Base-by-base conservation (phyloP, 2,888 invertebrate genomes). In the Tupiocoris notatus region DNA sequence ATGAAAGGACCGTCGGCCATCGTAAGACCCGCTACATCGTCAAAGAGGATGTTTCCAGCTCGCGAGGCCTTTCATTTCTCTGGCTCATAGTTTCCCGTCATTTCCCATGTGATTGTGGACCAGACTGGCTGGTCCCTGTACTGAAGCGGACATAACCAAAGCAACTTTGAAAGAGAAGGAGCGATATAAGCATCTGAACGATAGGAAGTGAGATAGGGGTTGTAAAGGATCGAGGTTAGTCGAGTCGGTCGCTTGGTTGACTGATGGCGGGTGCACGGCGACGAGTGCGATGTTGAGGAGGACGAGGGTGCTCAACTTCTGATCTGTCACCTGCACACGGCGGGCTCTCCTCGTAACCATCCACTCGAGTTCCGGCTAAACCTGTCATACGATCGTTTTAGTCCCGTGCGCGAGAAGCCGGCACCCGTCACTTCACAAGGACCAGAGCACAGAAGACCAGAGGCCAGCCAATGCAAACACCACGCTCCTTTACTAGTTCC, bases 251-350 rank as follows among this genome's bases (percentile, higher is more conserved):
- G n/a, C 39, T 39, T 7, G 39, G 6, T 39, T 39, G 39, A 39
- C 39, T 39, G 39, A 39, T 39, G 39, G 12, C 39, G n/a, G n/a
- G n/a, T n/a, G n/a, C n/a, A n/a, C n/a, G n/a, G n/a, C n/a, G n/a
- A n/a, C n/a, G n/a, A n/a, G n/a, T n/a, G n/a, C n/a, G n/a, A n/a
- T n/a, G 39, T 12, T 17, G 25, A 24, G 23, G 65, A 24, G 65
- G 65, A 17, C 20, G 22, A 67, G 67, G 67, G 56, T 67, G 56
- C 67, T 67, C 67, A 67, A 67, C 67, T 67, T 67, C 57, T 67
- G 67, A 57, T 56, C 67, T 67, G 67, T 67, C 67, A 67, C 20
- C 18, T 22, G 67, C 67, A 67, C 56, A 54, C 57, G 20, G 20
- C 22, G 39, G 39, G n/a, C 39, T 12, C 39, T 39, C 12, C 39